Base-by-base conservation (phyloP, 2,888 invertebrate genomes). In the Netelia fuscicornis region DNA sequence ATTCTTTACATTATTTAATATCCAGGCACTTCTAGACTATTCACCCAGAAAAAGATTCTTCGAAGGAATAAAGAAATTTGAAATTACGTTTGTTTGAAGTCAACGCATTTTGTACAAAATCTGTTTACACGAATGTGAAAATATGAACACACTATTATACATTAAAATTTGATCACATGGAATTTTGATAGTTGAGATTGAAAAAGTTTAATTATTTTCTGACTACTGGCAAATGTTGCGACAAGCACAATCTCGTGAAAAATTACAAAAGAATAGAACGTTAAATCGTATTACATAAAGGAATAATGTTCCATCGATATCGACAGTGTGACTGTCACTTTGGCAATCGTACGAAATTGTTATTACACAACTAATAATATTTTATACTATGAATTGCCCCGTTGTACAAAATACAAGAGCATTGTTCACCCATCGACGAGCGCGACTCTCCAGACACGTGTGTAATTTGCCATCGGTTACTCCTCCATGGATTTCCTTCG, bases 381-480 rank as follows among this genome's bases (percentile, higher is more conserved):
- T 71, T 58, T 54, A 17, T 20, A 17, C 2, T 37, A 62, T 23
- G 20, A 23, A 71, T 71, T 79, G 20, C 71, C 64, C 64, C 71
- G 23, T 71, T 79, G 25, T 25, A 54, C 11, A 42, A 37, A 17
- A 17, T 37, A 60, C n/a, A 58, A 56, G 44, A 62, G 44, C 30
- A 25, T 42, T 64, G 42, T 56, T 30, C 71, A 56, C 72, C 72
- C 65, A 67, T 80, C 72, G 79, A 64, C 72, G 79, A 64, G 64
- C 71, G 52, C 64, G 20, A 58, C 17, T 58, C 20, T 70, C 48
- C 17, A 54, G 11, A 71, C 68, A 13, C 44, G 48, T 72, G 60
- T 81, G 20, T 78, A 71, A 81, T 81, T 81, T 81, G 8, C 71
- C 11, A 78, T 78, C 72, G 60, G 54, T 37, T 62, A 54, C 60